These are phyloP conservation scores for Smittia sp. DNA, from an alignment of 2,888 invertebrate genomes.

Conservation along the genomic window DNA sequence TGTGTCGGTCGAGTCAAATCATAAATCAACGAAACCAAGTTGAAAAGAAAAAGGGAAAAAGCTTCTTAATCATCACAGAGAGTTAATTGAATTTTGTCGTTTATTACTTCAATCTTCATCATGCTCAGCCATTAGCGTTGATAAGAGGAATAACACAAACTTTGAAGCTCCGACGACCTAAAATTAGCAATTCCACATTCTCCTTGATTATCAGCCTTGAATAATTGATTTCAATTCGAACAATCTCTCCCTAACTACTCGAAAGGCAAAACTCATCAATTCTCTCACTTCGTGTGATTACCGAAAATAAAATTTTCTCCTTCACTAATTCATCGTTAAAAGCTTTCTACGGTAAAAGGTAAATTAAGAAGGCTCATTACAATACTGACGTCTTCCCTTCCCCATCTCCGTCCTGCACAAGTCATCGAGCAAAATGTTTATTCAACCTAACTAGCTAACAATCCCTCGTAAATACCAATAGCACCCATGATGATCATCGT, in stretches of 20 bases:
- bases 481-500: not conserved
- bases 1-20: too few relatives aligned
- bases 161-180: too few relatives aligned
- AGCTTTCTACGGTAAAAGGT: too few relatives aligned
- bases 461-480: not conserved
- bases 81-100: not conserved
- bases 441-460: too few relatives aligned
- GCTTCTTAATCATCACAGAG: too few relatives aligned
- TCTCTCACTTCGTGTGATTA: not conserved
- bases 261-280: slow-evolving; percentile 5
- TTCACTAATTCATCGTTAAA: not conserved
- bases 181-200: slow-evolving; percentile 8
- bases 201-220: slow-evolving; percentile 8
- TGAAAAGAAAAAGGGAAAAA: too few relatives aligned
- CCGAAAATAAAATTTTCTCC: not conserved
- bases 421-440: too few relatives aligned
- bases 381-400: too few relatives aligned
- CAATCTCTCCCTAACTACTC: not conserved
- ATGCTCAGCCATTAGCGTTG: not conserved
- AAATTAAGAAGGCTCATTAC: too few relatives aligned
- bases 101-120: not conserved
- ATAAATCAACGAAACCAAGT: too few relatives aligned
- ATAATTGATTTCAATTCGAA: not conserved
- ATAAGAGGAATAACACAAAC: too few relatives aligned
- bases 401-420: too few relatives aligned